A percentile compares a stretch with the other conserved stretches of the same genome.
Evolutionary conservation across 2,888 invertebrate genomes (phyloP).

Genomic region (Machimus atricapillus): DNA sequence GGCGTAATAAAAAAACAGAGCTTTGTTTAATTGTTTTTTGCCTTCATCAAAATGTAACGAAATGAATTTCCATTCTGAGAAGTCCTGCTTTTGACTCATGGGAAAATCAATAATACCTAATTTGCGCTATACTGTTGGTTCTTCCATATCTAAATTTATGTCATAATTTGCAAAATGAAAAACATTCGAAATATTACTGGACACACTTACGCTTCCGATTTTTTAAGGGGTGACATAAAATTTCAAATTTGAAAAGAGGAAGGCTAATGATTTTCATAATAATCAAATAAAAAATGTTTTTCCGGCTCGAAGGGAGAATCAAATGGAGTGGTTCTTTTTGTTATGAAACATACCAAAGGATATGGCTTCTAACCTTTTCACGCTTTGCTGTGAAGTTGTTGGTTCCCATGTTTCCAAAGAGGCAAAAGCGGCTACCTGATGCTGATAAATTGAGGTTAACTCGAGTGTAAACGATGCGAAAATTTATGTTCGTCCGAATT

Average conservation of each 20-base stretch:
- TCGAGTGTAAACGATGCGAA: slow-evolving; percentile 40
- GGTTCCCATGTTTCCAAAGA: not conserved
- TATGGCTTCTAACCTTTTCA: not conserved
- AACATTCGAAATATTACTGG: not conserved
- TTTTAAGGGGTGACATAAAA: not conserved
- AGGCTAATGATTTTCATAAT: slow-evolving; percentile 37
- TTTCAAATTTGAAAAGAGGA: not conserved
- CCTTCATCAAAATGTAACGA: not conserved
- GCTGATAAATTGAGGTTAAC: slow-evolving; percentile 36
- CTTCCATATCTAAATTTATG: not conserved
- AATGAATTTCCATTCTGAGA: not conserved
- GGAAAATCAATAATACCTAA: not conserved
- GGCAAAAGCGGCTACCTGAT: slow-evolving; percentile 16
- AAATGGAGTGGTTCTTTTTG: not conserved
- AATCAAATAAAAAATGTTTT: slow-evolving; percentile 41
- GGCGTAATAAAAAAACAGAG: not conserved
- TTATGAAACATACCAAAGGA: not conserved
- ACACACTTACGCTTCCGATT: not conserved
- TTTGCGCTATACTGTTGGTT: not conserved
- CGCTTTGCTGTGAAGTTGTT: not conserved
- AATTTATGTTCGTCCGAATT: slow-evolving; percentile 37
- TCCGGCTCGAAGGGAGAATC: not conserved
- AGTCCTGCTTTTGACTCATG: not conserved
- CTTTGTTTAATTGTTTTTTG: not conserved
- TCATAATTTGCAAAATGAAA: not conserved